A percentile compares a stretch with the other conserved stretches of the same genome.
Conservation (phyloP, 2,888 invertebrate species). For the Agrotis ipsilon region DNA sequence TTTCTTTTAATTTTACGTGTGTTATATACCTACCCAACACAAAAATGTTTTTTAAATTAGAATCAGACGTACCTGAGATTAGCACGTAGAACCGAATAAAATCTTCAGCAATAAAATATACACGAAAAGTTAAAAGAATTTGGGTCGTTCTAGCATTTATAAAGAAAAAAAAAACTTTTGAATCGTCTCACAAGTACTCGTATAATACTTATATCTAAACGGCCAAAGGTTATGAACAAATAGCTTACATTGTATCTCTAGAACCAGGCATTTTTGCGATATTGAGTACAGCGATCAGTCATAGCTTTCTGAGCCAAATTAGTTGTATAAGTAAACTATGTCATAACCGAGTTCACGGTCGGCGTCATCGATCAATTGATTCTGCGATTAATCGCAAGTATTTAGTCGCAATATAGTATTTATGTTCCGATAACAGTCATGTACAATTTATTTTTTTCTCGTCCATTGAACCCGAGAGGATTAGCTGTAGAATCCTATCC, state of each 20-base stretch:
- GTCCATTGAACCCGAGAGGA: neutral
- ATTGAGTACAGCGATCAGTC: slow-evolving; percentile 55
- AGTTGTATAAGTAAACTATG: slow-evolving; percentile 33
- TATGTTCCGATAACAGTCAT: too few relatives aligned
- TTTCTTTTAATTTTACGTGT: too few relatives aligned
- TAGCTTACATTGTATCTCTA: slow-evolving; percentile 47
- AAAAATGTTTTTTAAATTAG: too few relatives aligned
- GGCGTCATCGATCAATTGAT: slow-evolving; percentile 9
- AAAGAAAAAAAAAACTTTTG: neutral
- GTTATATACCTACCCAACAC: too few relatives aligned
- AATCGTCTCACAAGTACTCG: slow-evolving; percentile 9
- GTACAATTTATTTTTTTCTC: too few relatives aligned
- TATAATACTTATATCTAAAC: slow-evolving; percentile 36
- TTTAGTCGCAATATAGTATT: neutral
- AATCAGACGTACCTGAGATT: too few relatives aligned
- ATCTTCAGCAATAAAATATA: too few relatives aligned
- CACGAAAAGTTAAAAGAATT: neutral
- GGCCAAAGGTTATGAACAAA: slow-evolving; percentile 42
- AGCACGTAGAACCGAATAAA: too few relatives aligned
- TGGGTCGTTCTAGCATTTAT: neutral
- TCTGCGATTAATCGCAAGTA: slow-evolving; percentile 17
- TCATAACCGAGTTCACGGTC: slow-evolving; percentile 30
- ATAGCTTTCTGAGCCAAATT: slow-evolving; percentile 30
- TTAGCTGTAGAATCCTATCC: too few relatives aligned
- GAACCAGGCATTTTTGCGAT: slow-evolving; percentile 36